Conservation (phyloP, 92 coral and sea anemone genomes). For the Epizoanthus stellaris region DNA sequence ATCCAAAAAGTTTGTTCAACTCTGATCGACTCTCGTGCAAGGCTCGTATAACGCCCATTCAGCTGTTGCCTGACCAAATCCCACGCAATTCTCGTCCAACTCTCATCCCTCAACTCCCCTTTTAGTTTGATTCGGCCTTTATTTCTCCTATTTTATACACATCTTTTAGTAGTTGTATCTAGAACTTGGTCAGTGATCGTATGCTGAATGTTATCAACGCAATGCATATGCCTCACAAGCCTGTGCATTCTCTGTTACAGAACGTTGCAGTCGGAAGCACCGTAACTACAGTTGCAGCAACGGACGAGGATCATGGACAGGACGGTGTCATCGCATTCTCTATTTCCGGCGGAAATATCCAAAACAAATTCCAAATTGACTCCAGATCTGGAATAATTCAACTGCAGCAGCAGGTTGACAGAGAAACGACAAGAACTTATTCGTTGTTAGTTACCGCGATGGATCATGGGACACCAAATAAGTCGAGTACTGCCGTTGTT, state of each 20-base stretch:
- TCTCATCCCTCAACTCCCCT: too few species aligned
- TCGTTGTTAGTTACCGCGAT: constrained; percentile 55
- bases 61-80: too few species aligned
- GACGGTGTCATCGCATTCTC: constrained; percentile 58
- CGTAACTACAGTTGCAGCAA: constrained; percentile 55
- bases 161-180: too few species aligned
- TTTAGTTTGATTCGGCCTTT: too few species aligned
- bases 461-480: constrained; percentile 62
- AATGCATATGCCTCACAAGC: not conserved
- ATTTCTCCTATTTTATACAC: too few species aligned
- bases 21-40: too few species aligned
- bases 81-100: too few species aligned
- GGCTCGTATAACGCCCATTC: too few species aligned
- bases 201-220: not conserved
- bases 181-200: too few species aligned
- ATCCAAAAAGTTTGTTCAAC: too few species aligned
- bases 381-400: constrained; percentile 59
- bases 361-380: constrained; percentile 67
- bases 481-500: constrained; percentile 53
- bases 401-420: constrained; percentile 61
- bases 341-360: constrained; percentile 56
- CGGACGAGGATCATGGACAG: constrained; percentile 66
- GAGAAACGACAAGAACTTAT: constrained; percentile 52
- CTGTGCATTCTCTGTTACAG: constrained; percentile 8
- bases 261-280: constrained; percentile 46